Evolutionary conservation across 2,797 vertebrate species (phyloP).

Genomic region (Zalophus californianus): DNA sequence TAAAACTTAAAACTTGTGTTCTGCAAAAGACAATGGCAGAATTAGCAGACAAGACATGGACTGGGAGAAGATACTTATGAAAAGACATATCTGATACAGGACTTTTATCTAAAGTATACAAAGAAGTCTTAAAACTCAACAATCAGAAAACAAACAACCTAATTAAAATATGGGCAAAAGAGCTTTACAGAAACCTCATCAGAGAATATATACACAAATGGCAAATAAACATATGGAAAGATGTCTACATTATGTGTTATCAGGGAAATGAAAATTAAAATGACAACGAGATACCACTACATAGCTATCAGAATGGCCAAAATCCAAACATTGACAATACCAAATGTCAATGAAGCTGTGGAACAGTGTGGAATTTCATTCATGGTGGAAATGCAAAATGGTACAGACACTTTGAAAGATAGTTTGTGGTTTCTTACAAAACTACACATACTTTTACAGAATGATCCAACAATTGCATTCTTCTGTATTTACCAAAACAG

Average conservation of each 20-base stretch:
- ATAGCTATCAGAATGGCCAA: background rate
- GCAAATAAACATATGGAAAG: background rate
- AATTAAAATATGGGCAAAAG: background rate
- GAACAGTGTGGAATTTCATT: background rate
- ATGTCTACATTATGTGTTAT: background rate
- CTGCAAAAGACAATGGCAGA: background rate
- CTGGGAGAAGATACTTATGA: background rate
- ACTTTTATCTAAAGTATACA: background rate
- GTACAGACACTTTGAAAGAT: background rate
- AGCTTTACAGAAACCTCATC: background rate
- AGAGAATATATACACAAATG: background rate
- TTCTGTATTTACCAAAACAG: background rate
- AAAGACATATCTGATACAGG: background rate
- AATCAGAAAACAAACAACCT: background rate
- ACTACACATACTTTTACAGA: background rate
- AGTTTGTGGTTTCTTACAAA: background rate
- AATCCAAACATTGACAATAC: background rate
- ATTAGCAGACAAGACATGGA: background rate
- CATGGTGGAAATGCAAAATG: background rate
- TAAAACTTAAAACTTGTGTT: background rate
- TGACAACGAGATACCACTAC: background rate
- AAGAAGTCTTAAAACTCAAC: background rate
- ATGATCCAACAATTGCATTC: background rate
- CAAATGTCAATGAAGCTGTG: background rate
- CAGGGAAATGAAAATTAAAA: background rate